A percentile compares a stretch with the other conserved stretches of the same genome.
These are phyloP conservation scores for Cossypha niveicapilla DNA, from an alignment of 2,797 vertebrate genomes.

Conservation along the genomic window DNA sequence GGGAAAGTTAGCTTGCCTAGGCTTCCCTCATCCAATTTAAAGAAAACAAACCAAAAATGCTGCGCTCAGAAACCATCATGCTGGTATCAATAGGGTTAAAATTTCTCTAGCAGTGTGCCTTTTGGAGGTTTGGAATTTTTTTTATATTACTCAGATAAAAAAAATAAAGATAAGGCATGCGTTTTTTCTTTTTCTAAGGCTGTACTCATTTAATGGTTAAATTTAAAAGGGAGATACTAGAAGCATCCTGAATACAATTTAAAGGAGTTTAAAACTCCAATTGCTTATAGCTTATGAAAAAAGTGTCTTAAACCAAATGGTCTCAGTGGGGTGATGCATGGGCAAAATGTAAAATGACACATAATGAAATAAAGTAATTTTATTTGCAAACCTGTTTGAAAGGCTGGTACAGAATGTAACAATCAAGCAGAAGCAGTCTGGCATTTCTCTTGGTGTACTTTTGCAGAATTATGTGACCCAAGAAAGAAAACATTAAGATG, in stretches of 20 bases:
- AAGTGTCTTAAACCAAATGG: conserved; percentile 30
- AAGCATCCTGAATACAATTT: neutral
- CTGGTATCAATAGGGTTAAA: neutral
- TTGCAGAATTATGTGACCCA: conserved; percentile 60
- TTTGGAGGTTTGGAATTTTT: neutral
- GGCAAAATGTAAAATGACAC: conserved; percentile 51
- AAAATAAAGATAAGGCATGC: neutral
- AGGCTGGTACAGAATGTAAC: conserved; percentile 31
- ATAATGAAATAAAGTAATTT: conserved; percentile 61
- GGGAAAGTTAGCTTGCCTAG: neutral
- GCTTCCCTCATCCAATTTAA: neutral
- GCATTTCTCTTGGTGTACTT: conserved; percentile 43
- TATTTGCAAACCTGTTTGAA: conserved; percentile 47
- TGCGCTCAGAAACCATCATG: neutral
- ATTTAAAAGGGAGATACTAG: neutral
- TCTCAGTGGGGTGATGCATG: conserved; percentile 26
- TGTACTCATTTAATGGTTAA: neutral
- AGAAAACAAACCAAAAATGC: neutral
- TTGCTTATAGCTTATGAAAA: neutral
- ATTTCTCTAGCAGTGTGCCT: neutral
- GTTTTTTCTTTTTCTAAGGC: neutral
- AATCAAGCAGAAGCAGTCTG: neutral
- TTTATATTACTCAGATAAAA: neutral
- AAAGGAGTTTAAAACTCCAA: conserved; percentile 33
- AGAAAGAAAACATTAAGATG: conserved; percentile 65